Base-by-base conservation (phyloP, 2,888 invertebrate species). In the Eudiplozoon nipponicum region DNA sequence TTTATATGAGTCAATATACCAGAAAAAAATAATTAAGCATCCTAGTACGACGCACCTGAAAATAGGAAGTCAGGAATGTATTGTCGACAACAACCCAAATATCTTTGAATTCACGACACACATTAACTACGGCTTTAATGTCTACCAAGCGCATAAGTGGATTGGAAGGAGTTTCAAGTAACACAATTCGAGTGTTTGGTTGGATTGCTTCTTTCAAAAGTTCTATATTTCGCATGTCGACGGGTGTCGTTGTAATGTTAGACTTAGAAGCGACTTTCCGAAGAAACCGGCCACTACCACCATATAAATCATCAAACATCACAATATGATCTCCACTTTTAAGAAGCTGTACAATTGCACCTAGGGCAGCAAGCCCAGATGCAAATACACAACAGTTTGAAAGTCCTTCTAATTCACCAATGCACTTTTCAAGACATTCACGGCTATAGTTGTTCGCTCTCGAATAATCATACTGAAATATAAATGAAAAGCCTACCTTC, bases 121-220 rank as follows among this genome's bases (percentile, higher is more conserved):
- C 49, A 11, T 69, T 60, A 0, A 67, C 56, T 22, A 76, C 62
- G 1, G 67, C 70, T 49, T 67, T 65, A 39, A 90, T 74, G 54
- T 90, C 84, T 7, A 70, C 67, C n/a, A 90, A 65, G 63, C 77
- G 77, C 48, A 86, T 57, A 7, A 73, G 61, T 0, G 90, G 90
- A 62, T 90, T 90, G n/a, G 86, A 80, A 1, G 86, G 86, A 0
- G 75, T 72, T 60, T 90, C 90, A 45, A 84, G 58, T 84, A 86
- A 90, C 28, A 90, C 64, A 55, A 68, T 53, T 31, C 18, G 17
- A 2, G 34, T 35, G 15, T 39, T 39, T 3, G 35, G 20, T 56
- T 68, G 68, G 45, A 90, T 63, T 2, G 70, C 68, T 29, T 65
- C 63, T 47, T 67, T 62, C 15, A 86, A 55, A 42, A 68, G 67